A percentile compares a stretch with the other conserved stretches of the same genome.
Conservation (phyloP, 2,888 invertebrate genomes). For the Automeris io region DNA sequence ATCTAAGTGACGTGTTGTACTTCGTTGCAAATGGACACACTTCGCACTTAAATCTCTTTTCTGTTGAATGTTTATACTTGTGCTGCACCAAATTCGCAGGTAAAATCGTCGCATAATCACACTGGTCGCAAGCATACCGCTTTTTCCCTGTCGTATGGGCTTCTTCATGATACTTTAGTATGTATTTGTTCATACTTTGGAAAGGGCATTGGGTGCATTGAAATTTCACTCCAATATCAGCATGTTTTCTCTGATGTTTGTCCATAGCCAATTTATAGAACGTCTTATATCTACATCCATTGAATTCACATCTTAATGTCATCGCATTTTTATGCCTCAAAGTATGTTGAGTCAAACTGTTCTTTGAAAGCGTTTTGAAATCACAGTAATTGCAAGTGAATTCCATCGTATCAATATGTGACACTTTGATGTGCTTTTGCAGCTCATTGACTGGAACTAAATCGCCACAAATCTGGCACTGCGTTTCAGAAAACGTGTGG, state of each 20-base stretch:
- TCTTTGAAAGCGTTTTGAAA: conserved; percentile 44
- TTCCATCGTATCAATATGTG: conserved; percentile 33
- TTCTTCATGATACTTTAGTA: conserved; percentile 61
- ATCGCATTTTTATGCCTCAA: conserved; percentile 57
- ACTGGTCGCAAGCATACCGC: conserved; percentile 54
- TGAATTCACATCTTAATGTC: conserved; percentile 48
- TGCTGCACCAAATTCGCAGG: conserved; percentile 67
- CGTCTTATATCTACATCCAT: conserved; percentile 54
- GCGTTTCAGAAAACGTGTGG: conserved; percentile 38
- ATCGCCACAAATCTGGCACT: conserved; percentile 61
- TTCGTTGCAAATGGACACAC: conserved; percentile 67
- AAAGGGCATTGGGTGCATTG: conserved; percentile 61
- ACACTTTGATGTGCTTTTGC: conserved; percentile 49
- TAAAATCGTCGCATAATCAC: conserved; percentile 61
- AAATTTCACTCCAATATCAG: conserved; percentile 51
- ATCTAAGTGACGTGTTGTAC: conserved; percentile 64
- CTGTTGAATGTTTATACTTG: conserved; percentile 63
- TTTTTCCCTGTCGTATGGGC: conserved; percentile 62
- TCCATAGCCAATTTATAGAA: conserved; percentile 59
- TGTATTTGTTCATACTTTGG: conserved; percentile 66
- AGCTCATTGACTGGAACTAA: conserved; percentile 43
- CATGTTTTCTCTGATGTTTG: conserved; percentile 54
- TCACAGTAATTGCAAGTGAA: conserved; percentile 55
- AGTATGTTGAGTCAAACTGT: conserved; percentile 60
- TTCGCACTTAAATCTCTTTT: conserved; percentile 66